Evolutionary conservation across 1,140 invertebrate species (phyloP).

Genomic region (Oedothorax gibbosus): DNA sequence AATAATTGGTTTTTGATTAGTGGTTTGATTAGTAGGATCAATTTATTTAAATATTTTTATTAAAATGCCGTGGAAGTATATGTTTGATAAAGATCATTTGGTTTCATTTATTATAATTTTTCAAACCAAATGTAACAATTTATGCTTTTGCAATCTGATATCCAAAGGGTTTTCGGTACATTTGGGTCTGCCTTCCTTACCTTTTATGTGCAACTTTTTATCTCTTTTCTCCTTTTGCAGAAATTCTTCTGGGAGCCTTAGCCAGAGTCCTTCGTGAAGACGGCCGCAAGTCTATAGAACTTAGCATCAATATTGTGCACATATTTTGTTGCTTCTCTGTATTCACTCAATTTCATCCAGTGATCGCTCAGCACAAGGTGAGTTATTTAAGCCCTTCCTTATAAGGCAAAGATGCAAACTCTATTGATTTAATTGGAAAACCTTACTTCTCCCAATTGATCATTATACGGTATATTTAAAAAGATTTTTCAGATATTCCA

Average conservation of each 20-base stretch:
- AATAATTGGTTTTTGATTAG: too few relatives aligned
- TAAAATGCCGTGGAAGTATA: too few relatives aligned
- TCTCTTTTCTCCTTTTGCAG: slow-evolving; percentile 72
- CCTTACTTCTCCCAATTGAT: not conserved
- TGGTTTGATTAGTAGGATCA: too few relatives aligned
- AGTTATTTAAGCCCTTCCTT: slow-evolving; percentile 61
- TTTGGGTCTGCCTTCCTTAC: too few relatives aligned
- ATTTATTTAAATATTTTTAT: too few relatives aligned
- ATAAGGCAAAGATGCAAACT: not conserved
- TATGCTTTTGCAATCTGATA: too few relatives aligned
- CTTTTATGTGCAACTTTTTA: not conserved
- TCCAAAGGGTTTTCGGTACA: too few relatives aligned
- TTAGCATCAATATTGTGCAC: slow-evolving; percentile 96
- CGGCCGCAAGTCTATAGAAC: slow-evolving; percentile 94
- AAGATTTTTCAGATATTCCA: not conserved
- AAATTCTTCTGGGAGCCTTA: slow-evolving; percentile 94
- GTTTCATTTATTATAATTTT: too few relatives aligned
- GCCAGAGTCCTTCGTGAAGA: slow-evolving; percentile 95
- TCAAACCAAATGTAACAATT: too few relatives aligned
- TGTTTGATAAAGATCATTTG: too few relatives aligned
- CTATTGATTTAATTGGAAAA: not conserved
- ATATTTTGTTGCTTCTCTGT: slow-evolving; percentile 98
- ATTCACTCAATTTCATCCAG: slow-evolving; percentile 94
- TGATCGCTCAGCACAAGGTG: slow-evolving; percentile 90
- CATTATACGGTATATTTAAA: not conserved